These are phyloP conservation scores for Dromas ardeola DNA, from an alignment of 2,113 vertebrate species.

Conservation along the genomic window DNA sequence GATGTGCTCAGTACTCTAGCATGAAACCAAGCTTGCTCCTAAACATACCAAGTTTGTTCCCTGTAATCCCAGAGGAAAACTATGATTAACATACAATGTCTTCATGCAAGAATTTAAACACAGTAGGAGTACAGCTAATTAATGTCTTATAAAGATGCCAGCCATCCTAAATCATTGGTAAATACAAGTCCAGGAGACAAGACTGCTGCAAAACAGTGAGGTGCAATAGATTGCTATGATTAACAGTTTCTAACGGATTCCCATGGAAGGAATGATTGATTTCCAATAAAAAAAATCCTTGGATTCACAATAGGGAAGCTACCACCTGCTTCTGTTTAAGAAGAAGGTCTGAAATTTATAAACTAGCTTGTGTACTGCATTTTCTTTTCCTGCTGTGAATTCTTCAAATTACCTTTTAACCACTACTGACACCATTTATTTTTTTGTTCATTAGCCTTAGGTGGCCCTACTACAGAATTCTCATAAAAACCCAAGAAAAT, in stretches of 20 bases:
- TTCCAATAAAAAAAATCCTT: constrained; percentile 10
- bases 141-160: background rate
- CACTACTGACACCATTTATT: background rate
- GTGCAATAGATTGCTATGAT: background rate
- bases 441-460: background rate
- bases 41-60: background rate
- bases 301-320: background rate
- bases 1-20: background rate
- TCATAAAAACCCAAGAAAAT: background rate
- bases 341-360: background rate
- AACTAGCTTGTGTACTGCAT: background rate
- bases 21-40: background rate
- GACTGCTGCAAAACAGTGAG: background rate
- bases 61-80: background rate
- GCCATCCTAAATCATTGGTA: constrained; percentile 3
- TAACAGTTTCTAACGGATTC: background rate
- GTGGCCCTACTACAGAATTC: background rate
- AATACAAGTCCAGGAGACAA: background rate
- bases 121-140: background rate
- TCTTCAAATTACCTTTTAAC: background rate
- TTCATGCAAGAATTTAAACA: background rate
- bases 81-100: background rate
- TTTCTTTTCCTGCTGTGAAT: background rate
- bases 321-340: background rate
- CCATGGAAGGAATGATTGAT: background rate